Base-by-base conservation (phyloP, 1,140 invertebrate genomes). In the Zaprionus tsacasi region DNA sequence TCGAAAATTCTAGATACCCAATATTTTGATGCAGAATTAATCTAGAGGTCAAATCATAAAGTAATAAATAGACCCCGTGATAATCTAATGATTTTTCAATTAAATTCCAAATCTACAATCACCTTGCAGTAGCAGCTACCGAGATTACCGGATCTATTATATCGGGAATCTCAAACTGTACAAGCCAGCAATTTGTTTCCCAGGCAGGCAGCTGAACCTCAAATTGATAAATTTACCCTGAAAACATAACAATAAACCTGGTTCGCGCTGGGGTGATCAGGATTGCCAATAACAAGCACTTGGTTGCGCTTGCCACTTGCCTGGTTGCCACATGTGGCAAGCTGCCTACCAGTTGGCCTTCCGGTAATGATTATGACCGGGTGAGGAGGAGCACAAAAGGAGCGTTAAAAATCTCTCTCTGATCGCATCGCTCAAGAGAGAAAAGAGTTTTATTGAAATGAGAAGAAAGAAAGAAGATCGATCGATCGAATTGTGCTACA, bases 211-310 rank as follows among this genome's bases (percentile, higher is more conserved):
- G 38, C 69, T 45, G 36, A 56, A 54, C 4, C 10, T 43, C 35
- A 70, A 75, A 70, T 64, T 50, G 67, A 54, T 55, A 60, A 69
- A 61, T 72, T 79, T 59, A 61, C 56, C 73, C 68, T 72, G 78
- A 78, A 89, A 78, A 60, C 85, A 88, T 83, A 83, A 89, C 80
- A 89, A 88, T 88, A 88, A 88, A 89, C 68, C 80, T 78, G 58
- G 55, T 73, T 72, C 33, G 61, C 43, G 27, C 27, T 6, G 55
- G 60, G 59, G 59, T 58, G 82, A 82, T 74, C 70, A 30, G 27
- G 0, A 71, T 77, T 88, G 21, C 82, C 77, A 82, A 69, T 80
- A 87, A 88, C 74, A 70, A 88, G 80, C 70, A 79, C 82, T 79
- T 78, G 70, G 57, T 59, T 33, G 27, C 27, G 45, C 27, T 58